Evolutionary conservation across 1,140 invertebrate genomes (phyloP).

Genomic region (Tachypleus tridentatus): DNA sequence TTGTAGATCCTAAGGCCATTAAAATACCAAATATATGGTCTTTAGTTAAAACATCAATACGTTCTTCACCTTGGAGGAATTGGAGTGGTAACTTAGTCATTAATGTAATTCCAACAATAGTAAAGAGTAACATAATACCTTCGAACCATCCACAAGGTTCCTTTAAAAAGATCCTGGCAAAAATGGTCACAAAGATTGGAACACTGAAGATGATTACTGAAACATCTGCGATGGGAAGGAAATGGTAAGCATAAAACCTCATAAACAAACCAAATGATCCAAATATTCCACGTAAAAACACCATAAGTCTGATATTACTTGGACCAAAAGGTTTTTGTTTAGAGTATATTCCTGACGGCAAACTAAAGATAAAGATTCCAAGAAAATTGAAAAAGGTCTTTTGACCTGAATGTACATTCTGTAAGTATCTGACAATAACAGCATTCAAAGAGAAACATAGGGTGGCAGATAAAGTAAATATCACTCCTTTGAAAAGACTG

Average conservation of each 20-base stretch:
- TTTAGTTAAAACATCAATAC: conserved; percentile 7
- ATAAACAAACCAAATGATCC: conserved; percentile 26
- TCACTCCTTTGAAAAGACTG: conserved; percentile 23
- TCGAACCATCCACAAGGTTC: conserved; percentile 44
- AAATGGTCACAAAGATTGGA: conserved; percentile 42
- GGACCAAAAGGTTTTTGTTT: conserved; percentile 58
- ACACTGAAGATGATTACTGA: conserved; percentile 47
- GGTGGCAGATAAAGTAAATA: conserved; percentile 43
- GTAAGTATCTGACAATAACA: conserved; percentile 60
- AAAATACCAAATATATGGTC: conserved; percentile 50
- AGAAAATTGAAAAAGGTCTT: conserved; percentile 66
- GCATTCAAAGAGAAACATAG: conserved; percentile 64
- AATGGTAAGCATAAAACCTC: conserved; percentile 51
- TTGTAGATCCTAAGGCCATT: conserved; percentile 65
- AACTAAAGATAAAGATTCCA: conserved; percentile 67
- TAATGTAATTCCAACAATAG: conserved; percentile 40
- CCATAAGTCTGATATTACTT: conserved; percentile 44
- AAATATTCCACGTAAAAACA: conserved; percentile 22
- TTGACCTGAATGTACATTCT: conserved; percentile 66
- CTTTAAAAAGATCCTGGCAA: conserved; percentile 42
- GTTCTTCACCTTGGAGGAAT: conserved; percentile 26
- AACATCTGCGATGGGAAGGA: conserved; percentile 43
- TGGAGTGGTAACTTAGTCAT: conserved; percentile 42
- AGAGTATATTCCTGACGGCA: conserved; percentile 66
- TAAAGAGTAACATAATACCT: conserved; percentile 37